Base-by-base conservation (phyloP, 2,888 invertebrate species). In the Rhagium mordax region DNA sequence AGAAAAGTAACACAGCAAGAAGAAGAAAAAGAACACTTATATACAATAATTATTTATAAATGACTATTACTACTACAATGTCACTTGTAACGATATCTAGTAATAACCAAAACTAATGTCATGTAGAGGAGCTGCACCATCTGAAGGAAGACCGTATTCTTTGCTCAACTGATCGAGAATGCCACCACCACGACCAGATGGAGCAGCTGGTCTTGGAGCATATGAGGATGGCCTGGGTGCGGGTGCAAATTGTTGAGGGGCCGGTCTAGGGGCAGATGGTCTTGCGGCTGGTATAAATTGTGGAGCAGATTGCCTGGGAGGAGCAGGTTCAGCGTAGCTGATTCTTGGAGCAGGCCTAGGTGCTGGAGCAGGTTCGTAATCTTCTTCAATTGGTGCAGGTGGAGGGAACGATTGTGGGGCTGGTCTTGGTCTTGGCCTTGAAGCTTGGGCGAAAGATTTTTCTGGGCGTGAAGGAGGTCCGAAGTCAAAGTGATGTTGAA, bases 81-180 rank as follows among this genome's bases (percentile, higher is more conserved):
- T 10, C n/a, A 3, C 67, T n/a, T 10, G 13, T 53, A 15, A 33
- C 13, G 41, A 59, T 55, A 61, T 73, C 88, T 92, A 94, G 87
- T 93, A 95, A 86, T 94, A 93, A 83, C 95, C 95, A 85, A 96
- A 96, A 73, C 94, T 93, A 86, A 96, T 95, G 84, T 96, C 95
- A 84, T 95, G 95, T 47, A 94, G 89, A 0, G 95, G 92, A 47
- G 91, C 89, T 0, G 94, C 90, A 7, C 92, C 90, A 24, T 92
- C 92, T 78, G 92, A 90, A 0, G 95, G 96, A 60, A 96, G 87
- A 10, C 94, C 93, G 84, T 94, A 96, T 82, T 96, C 95, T 84
- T 94, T 93, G 62, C 95, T 92, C 64, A 96, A 90, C 84, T 95
- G 94, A 85, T 96, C 96, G 59, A 96, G 89, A 86, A 95, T 89